Percentiles rank a stretch among this genome's conserved stretches.
These are phyloP conservation scores for Trachelipus rathkii DNA, from an alignment of 1,140 invertebrate species.

Conservation along the genomic window DNA sequence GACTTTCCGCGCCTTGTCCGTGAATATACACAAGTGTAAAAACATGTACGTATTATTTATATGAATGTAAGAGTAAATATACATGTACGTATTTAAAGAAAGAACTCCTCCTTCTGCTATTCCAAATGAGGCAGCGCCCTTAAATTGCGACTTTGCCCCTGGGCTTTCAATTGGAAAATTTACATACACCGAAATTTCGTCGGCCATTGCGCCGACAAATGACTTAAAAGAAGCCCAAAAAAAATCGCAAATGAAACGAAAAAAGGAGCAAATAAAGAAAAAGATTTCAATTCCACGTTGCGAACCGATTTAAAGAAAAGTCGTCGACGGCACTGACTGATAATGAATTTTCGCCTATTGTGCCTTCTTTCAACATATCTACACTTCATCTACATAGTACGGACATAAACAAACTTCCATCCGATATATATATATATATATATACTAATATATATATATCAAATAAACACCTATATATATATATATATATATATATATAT, in stretches of 20 bases:
- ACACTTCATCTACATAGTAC: no score
- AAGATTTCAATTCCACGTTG: background rate
- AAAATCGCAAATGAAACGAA: background rate
- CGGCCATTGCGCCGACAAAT: background rate
- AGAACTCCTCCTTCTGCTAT: background rate
- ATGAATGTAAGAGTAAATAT: no score
- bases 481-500: no score
- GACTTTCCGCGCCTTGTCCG: no score
- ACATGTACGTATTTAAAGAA: background rate
- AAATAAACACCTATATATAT: no score
- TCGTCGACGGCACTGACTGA: background rate
- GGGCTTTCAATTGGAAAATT: constrained; percentile 12
- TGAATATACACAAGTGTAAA: no score
- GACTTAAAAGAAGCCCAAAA: background rate
- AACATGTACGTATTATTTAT: no score
- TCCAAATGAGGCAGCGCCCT: constrained; percentile 8
- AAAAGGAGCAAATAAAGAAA: constrained; percentile 9
- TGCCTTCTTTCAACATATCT: no score
- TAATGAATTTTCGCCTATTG: no score
- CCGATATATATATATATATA: no score
- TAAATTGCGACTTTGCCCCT: constrained; percentile 11
- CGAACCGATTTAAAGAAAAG: background rate
- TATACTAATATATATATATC: no score
- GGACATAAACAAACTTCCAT: no score
- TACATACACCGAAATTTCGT: constrained; percentile 12